Percentiles rank a stretch among this genome's conserved stretches.
Evolutionary conservation across 2,797 vertebrate genomes (phyloP).

Genomic region (Enteromius fasciolatus): DNA sequence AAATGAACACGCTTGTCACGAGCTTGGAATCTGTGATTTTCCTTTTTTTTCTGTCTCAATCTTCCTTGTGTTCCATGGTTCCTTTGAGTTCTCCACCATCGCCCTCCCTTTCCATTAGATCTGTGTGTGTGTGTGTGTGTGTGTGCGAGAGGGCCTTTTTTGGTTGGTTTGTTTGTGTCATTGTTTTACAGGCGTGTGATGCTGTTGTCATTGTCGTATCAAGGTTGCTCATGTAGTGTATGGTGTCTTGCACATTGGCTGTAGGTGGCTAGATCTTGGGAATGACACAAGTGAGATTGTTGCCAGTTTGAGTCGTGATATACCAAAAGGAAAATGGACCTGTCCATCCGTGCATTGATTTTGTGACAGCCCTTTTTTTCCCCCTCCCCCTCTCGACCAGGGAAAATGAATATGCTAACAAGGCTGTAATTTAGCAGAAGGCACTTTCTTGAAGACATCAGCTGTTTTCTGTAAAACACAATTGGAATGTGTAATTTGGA

Average conservation of each 20-base stretch:
- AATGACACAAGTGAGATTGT: conserved; percentile 50
- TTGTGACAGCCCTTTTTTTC: conserved; percentile 45
- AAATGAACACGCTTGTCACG: conserved; percentile 58
- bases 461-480: conserved; percentile 54
- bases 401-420: conserved; percentile 58
- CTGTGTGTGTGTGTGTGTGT: conserved; percentile 8
- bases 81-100: conserved; percentile 38
- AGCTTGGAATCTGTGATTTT: conserved; percentile 56
- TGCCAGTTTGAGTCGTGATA: conserved; percentile 26
- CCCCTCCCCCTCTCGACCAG: conserved; percentile 1
- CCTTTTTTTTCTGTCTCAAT: conserved; percentile 29
- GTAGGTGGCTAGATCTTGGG: conserved; percentile 52
- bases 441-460: conserved; percentile 47
- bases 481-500: conserved; percentile 38
- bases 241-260: conserved; percentile 57
- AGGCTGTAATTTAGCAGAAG: conserved; percentile 41
- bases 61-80: conserved; percentile 41
- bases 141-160: neutral
- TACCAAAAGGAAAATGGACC: conserved; percentile 46
- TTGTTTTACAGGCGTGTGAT: conserved; percentile 42
- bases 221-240: conserved; percentile 57
- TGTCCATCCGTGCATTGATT: conserved; percentile 57
- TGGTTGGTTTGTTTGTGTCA: conserved; percentile 41
- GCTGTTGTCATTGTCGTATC: conserved; percentile 49
- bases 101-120: conserved; percentile 39